Base-by-base conservation (phyloP, 1,140 invertebrate genomes). In the Neuroterus valhalla region DNA sequence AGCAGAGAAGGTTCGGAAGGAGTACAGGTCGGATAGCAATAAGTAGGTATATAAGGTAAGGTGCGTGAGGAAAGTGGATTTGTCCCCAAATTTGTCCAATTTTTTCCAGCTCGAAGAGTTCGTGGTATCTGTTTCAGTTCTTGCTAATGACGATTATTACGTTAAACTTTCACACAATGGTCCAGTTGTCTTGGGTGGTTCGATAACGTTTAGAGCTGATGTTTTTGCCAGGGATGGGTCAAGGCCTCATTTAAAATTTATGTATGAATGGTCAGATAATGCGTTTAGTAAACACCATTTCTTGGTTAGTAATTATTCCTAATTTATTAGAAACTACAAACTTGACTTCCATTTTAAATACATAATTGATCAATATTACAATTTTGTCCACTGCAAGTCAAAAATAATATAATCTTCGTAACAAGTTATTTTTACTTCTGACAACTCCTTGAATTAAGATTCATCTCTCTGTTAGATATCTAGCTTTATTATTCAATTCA, bases 181-280 rank as follows among this genome's bases (percentile, higher is more conserved):
- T 19, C 93, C 93, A 74, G 91, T 92, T 26, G 91, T 94, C n/a
- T 84, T 92, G 62, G 94, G 94, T 43, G 93, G 91, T 11, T 92
- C 91, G 72, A 91, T 94, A 46, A 92, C 91, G 66, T 94, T 94
- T 82, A 91, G 85, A 81, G 93, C 93, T n/a, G 89, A 91, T 76
- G 83, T 94, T 6, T 87, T 87, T 55, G 85, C 88, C 19, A 82
- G 85, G 45, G 75, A 89, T 73, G 90, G 87, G 5, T 42, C 72
- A 2, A 83, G 89, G 73, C 88, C 90, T 12, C 78, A 52, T 12
- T 89, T 87, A 42, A 80, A 44, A 1, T 93, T 89, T 82, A 80
- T 52, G 52, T 93, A 90, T 79, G 14, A 38, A 2, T 93, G 92
- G 92, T 70, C 48, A 66, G 94, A 94, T 86, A 89, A 93, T 90